Percentiles rank a stretch among this genome's conserved stretches.
Evolutionary conservation across 2,113 vertebrate genomes (phyloP).

Genomic region (Microcebus tavaratra): DNA sequence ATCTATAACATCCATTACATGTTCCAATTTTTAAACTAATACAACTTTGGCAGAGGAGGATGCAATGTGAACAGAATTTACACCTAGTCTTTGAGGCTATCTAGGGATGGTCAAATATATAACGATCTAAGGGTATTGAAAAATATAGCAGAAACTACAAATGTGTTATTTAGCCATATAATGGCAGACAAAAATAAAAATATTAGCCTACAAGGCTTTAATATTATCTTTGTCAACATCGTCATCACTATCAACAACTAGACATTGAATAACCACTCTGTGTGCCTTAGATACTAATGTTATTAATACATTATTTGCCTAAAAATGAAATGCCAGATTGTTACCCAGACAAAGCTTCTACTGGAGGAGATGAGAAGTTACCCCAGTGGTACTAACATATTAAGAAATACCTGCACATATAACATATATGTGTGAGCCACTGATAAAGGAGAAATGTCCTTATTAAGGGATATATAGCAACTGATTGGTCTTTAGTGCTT

Average conservation of each 20-base stretch:
- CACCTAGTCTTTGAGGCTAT: neutral
- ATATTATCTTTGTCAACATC: neutral
- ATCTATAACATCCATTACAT: conserved; percentile 7
- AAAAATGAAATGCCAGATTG: neutral
- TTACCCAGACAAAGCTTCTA: neutral
- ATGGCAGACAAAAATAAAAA: neutral
- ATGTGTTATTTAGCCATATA: neutral
- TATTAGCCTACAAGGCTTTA: neutral
- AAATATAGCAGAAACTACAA: neutral
- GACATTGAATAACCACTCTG: neutral
- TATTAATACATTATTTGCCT: neutral
- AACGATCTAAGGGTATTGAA: neutral
- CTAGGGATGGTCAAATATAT: neutral
- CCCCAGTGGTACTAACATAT: neutral
- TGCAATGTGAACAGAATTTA: conserved; percentile 7
- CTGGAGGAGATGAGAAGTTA: neutral
- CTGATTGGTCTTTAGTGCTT: neutral
- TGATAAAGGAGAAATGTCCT: neutral
- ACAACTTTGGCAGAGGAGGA: neutral
- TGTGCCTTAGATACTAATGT: neutral
- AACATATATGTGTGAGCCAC: neutral
- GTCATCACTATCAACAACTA: neutral
- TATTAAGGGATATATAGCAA: neutral
- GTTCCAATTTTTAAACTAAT: conserved; percentile 51
- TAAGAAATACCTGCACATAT: neutral